Conservation (phyloP, 1,140 invertebrate genomes). For the Pygmarrhopalites habei region DNA sequence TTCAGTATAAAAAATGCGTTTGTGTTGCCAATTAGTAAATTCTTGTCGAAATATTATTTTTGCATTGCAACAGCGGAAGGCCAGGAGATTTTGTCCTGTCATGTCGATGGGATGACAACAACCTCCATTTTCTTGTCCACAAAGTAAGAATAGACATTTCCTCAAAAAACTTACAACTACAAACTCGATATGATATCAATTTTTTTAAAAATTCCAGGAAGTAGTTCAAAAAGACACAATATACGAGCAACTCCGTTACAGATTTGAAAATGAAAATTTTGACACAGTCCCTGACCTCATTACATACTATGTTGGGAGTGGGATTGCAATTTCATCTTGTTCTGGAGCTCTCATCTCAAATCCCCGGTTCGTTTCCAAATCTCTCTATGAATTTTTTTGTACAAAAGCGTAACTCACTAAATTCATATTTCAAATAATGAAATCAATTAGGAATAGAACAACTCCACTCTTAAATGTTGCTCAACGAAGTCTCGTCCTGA, state of each 20-base stretch:
- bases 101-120: constrained; percentile 66
- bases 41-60: too few species aligned
- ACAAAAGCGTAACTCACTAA: background rate
- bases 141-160: constrained; percentile 52
- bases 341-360: constrained; percentile 77
- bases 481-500: background rate
- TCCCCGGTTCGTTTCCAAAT: constrained; percentile 48
- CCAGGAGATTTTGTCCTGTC: constrained; percentile 90
- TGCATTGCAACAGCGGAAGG: constrained; percentile 49
- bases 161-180: background rate
- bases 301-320: constrained; percentile 87
- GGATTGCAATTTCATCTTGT: constrained; percentile 71
- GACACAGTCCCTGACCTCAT: constrained; percentile 88
- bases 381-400: background rate
- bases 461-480: constrained; percentile 9
- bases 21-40: too few species aligned
- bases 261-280: constrained; percentile 89
- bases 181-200: background rate
- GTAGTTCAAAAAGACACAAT: constrained; percentile 80
- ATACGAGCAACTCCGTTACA: constrained; percentile 82
- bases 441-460: constrained; percentile 22
- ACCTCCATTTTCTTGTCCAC: constrained; percentile 89
- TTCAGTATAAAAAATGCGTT: too few species aligned
- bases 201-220: constrained; percentile 50
- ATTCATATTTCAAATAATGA: constrained; percentile 1